Conservation (phyloP, 2,888 invertebrate species). For the Euphydryas editha region DNA sequence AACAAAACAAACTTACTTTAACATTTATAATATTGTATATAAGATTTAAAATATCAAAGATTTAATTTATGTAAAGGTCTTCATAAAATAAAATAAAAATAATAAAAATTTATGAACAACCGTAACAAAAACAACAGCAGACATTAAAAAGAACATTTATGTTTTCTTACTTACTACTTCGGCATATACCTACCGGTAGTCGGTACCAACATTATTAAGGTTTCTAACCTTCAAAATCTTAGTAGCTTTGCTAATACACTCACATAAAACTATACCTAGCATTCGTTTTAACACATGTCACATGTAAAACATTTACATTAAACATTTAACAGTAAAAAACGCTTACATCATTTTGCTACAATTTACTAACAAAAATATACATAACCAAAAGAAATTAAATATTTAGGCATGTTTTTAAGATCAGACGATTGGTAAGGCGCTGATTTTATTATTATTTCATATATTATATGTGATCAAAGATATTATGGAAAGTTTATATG, state of each 20-base stretch:
- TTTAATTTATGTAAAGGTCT: background rate
- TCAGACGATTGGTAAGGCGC: conserved; percentile 1
- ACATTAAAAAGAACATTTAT: background rate
- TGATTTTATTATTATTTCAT: background rate
- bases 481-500: no score
- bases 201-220: background rate
- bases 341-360: conserved; percentile 4
- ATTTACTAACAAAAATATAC: background rate
- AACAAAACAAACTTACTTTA: no score
- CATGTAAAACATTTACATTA: conserved; percentile 1
- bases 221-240: background rate
- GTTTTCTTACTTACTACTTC: conserved; percentile 9
- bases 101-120: background rate
- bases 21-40: background rate
- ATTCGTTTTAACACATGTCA: background rate
- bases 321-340: background rate
- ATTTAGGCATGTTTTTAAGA: background rate
- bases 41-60: background rate
- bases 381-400: background rate
- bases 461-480: no score
- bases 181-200: no score
- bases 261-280: background rate
- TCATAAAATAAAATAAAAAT: background rate
- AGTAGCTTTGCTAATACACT: conserved; percentile 6
- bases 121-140: background rate